Conservation (phyloP, 2,888 invertebrate genomes). For the Zele albiditarsus region DNA sequence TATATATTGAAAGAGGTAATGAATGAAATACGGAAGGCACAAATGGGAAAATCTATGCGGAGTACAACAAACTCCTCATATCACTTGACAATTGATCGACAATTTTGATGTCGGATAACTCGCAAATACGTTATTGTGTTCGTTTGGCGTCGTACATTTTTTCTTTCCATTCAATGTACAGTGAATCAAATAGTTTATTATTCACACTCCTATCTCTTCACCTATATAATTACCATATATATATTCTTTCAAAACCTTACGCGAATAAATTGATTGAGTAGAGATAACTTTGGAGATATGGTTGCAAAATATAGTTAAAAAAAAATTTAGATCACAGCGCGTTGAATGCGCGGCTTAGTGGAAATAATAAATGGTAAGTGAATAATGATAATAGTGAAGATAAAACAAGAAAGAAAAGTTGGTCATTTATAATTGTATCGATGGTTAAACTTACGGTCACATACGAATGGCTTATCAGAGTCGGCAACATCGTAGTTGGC, state of each 20-base stretch:
- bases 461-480: slow-evolving; percentile 90
- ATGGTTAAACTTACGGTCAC: slow-evolving; percentile 87
- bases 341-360: slow-evolving; percentile 52
- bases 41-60: slow-evolving; percentile 46
- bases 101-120: slow-evolving; percentile 62
- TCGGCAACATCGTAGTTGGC: slow-evolving; percentile 81
- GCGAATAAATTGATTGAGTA: slow-evolving; percentile 53
- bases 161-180: slow-evolving; percentile 52
- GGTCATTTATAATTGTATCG: slow-evolving; percentile 72
- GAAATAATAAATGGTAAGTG: slow-evolving; percentile 54
- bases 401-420: slow-evolving; percentile 49
- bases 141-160: neutral
- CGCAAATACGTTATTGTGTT: slow-evolving; percentile 49
- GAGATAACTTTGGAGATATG: slow-evolving; percentile 61
- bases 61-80: slow-evolving; percentile 52
- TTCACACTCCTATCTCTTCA: slow-evolving; percentile 56
- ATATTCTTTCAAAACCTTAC: slow-evolving; percentile 59
- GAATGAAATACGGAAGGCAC: slow-evolving; percentile 41
- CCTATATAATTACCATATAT: slow-evolving; percentile 56
- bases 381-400: slow-evolving; percentile 52
- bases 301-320: slow-evolving; percentile 56
- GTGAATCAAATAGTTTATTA: slow-evolving; percentile 64
- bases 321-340: slow-evolving; percentile 62
- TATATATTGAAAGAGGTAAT: slow-evolving; percentile 25
- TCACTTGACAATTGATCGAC: slow-evolving; percentile 56